phyloP scores from a whole-genome alignment of 2,113 vertebrate genomes.

The Catharus fuscescens region DNA sequence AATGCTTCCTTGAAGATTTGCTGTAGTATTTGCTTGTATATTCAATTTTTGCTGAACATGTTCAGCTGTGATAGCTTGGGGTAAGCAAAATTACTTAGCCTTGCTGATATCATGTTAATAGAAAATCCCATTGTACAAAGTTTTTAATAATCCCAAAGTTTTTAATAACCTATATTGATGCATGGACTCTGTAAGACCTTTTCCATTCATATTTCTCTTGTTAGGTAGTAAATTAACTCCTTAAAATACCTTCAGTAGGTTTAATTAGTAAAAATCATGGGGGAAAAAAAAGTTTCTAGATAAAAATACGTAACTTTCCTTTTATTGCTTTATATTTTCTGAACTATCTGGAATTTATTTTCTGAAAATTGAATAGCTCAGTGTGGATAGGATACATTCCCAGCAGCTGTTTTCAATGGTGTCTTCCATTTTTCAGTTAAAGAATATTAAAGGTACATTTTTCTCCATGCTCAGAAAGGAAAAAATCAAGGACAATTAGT shows the following conservation, averaged over 20 bases:
- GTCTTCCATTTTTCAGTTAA: neutral
- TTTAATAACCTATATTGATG: neutral
- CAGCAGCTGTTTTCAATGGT: neutral
- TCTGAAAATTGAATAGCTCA: neutral
- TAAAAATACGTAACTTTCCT: neutral
- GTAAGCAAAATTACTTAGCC: neutral
- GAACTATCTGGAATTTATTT: neutral
- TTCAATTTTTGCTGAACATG: neutral
- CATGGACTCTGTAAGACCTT: neutral
- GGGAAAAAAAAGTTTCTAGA: fast-evolving
- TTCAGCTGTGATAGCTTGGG: neutral
- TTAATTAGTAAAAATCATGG: neutral
- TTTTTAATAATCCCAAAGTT: neutral
- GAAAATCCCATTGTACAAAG: neutral
- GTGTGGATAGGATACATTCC: neutral
- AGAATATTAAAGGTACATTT: neutral
- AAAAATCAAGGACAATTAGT: neutral
- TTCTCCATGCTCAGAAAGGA: neutral
- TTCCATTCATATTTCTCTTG: neutral
- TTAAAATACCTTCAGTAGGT: neutral
- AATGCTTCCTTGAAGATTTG: neutral
- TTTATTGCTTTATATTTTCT: neutral
- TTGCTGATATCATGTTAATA: neutral
- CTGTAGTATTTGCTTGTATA: neutral
- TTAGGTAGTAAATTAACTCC: neutral